Conservation (phyloP, 1,140 invertebrate species). For the Ericerus pela region DNA sequence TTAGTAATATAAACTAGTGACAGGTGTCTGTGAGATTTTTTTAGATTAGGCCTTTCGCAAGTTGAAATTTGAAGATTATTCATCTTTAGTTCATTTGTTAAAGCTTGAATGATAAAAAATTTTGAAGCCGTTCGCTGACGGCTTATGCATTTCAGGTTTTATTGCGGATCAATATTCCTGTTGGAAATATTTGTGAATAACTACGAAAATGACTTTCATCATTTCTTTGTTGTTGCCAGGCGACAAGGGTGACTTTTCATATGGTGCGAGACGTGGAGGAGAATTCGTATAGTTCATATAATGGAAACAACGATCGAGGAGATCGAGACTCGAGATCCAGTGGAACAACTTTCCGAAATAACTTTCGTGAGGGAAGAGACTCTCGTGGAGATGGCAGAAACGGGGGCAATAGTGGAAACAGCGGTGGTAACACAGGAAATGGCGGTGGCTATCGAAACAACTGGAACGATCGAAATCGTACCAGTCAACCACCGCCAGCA, state of each 20-base stretch:
- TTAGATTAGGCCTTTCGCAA: too few species aligned
- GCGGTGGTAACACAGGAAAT: slow-evolving; percentile 29
- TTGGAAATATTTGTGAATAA: slow-evolving; percentile 91
- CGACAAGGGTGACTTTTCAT: slow-evolving; percentile 3
- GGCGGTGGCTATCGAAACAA: slow-evolving; percentile 33
- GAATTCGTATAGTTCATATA: slow-evolving; percentile 24
- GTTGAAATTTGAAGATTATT: too few species aligned
- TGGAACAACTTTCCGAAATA: slow-evolving; percentile 24
- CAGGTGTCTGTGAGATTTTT: too few species aligned
- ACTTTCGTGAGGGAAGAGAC: slow-evolving; percentile 34
- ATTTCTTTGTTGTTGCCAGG: slow-evolving; percentile 20
- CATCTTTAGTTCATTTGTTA: too few species aligned
- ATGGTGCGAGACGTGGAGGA: slow-evolving; percentile 10
- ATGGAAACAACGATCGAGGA: slow-evolving; percentile 14
- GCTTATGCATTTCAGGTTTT: slow-evolving; percentile 71
- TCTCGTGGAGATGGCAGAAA: slow-evolving; percentile 37
- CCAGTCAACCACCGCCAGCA: not conserved
- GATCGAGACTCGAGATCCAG: slow-evolving; percentile 8
- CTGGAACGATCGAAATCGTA: slow-evolving; percentile 36
- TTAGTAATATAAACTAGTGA: too few species aligned
- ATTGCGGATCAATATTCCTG: slow-evolving; percentile 93
- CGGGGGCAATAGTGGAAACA: slow-evolving; percentile 22
- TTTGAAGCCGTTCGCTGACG: slow-evolving; percentile 35
- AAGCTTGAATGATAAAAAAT: slow-evolving; percentile 49
- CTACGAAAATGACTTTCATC: slow-evolving; percentile 73